These are phyloP conservation scores for Ispidina picta DNA, from an alignment of 2,797 vertebrate genomes.

Conservation along the genomic window DNA sequence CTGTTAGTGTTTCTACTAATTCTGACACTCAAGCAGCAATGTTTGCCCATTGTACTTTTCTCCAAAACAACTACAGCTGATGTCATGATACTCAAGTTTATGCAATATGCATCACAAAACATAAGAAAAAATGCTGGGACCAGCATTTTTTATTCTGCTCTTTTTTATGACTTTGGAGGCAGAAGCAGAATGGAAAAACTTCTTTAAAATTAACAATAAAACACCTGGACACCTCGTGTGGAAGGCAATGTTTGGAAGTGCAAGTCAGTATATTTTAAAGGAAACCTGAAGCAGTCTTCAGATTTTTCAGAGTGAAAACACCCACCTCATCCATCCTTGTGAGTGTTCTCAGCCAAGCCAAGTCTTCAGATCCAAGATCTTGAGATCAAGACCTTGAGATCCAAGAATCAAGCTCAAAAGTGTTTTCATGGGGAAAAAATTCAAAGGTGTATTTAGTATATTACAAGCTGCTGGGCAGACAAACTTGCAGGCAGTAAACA, in stretches of 20 bases:
- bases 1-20: not conserved
- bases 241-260: not conserved
- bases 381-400: not conserved
- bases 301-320: not conserved
- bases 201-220: not conserved
- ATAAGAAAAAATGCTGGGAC: not conserved
- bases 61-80: slow-evolving; percentile 11
- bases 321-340: not conserved
- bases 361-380: not conserved
- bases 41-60: not conserved
- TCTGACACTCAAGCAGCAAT: not conserved
- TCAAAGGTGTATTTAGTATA: not conserved
- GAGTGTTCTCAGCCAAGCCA: not conserved
- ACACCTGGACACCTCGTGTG: not conserved
- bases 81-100: not conserved
- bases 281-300: not conserved
- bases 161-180: not conserved
- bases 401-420: not conserved
- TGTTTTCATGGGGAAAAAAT: not conserved
- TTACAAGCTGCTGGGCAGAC: not conserved
- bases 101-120: not conserved
- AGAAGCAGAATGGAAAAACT: not conserved
- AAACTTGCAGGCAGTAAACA: not conserved
- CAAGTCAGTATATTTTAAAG: not conserved
- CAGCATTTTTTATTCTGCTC: not conserved